A percentile compares a stretch with the other conserved stretches of the same genome.
These are phyloP conservation scores for Athripsodes cinereus DNA, from an alignment of 2,888 invertebrate species.

Conservation along the genomic window DNA sequence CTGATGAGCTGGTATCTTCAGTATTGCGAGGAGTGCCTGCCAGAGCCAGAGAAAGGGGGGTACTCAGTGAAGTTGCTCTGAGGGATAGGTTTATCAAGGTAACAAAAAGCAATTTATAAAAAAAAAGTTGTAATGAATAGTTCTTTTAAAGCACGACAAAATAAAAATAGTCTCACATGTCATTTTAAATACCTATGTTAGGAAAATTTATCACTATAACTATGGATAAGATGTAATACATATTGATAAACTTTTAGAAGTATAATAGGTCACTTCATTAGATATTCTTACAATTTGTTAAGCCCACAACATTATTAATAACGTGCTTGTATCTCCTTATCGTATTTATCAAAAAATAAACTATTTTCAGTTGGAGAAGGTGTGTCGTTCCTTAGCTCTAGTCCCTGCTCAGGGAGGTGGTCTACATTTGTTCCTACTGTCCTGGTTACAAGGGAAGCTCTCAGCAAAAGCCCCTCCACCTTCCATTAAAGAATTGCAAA, in stretches of 20 bases:
- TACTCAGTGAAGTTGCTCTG: conserved; percentile 82
- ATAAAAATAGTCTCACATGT: too few species aligned
- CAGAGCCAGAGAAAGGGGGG: conserved; percentile 72
- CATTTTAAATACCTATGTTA: too few species aligned
- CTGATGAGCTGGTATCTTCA: conserved; percentile 73
- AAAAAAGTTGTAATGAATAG: too few species aligned
- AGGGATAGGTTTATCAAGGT: conserved; percentile 76
- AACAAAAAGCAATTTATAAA: neutral
- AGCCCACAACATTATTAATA: neutral
- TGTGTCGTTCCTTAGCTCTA: conserved; percentile 78
- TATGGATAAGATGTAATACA: too few species aligned
- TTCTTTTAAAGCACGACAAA: too few species aligned
- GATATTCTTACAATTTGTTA: neutral
- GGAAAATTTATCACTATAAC: too few species aligned
- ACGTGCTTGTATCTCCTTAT: neutral
- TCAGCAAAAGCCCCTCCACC: conserved; percentile 51
- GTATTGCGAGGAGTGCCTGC: conserved; percentile 73
- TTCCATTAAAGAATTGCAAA: conserved; percentile 65
- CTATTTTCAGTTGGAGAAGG: conserved; percentile 61
- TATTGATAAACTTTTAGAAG: too few species aligned
- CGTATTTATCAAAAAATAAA: too few species aligned
- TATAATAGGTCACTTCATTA: neutral
- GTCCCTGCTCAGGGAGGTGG: conserved; percentile 86
- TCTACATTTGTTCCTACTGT: conserved; percentile 74
- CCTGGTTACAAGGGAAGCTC: conserved; percentile 84